Base-by-base conservation (phyloP, 2,888 invertebrate genomes). In the Drosophila quasianomalipes region DNA sequence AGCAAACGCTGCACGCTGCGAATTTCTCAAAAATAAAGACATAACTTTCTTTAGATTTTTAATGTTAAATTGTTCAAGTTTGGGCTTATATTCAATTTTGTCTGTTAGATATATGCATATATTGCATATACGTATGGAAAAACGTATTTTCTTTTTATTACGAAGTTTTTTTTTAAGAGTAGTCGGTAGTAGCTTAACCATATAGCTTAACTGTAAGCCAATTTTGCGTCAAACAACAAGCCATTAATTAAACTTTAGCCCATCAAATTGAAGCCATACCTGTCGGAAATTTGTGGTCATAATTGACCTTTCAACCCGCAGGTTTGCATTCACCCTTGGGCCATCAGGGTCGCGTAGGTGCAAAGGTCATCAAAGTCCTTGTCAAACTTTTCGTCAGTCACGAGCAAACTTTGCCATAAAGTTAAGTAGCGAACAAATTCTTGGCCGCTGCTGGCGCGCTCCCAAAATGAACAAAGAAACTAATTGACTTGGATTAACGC, bases 401-500 rank as follows among this genome's bases (percentile, higher is more conserved):
- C 58, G 57, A 37, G 14, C 28, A 71, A 90, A 86, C 72, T 86
- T 86, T 81, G 68, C 77, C 79, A 79, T 76, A 81, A 90, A 86
- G 79, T 89, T 90, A 81, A 90, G 90, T 74, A 68, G 75, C 71
- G 54, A 70, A 76, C 73, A 90, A 62, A 75, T 88, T 73, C 70
- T 67, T 60, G 51, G 35, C 64, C 51, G 26, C 54, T 49, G 30
- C 14, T n/a, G 73, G 60, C 41, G 71, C 69, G 82, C 67, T 76
- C 76, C 74, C 74, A 79, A 74, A 82, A 76, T 81, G 82, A 90
- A 91, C 90, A 90, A 91, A 78, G 90, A 81, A 89, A 79, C 85
- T 90, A 91, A 91, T 89, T 91, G 90, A 89, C 83, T 91, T 80
- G 90, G 89, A 89, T 90, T 90, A 88, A 83, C 86, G 83, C 79